Conservation (phyloP, 92 coral and sea anemone species). For the Pocillopora meandrina region DNA sequence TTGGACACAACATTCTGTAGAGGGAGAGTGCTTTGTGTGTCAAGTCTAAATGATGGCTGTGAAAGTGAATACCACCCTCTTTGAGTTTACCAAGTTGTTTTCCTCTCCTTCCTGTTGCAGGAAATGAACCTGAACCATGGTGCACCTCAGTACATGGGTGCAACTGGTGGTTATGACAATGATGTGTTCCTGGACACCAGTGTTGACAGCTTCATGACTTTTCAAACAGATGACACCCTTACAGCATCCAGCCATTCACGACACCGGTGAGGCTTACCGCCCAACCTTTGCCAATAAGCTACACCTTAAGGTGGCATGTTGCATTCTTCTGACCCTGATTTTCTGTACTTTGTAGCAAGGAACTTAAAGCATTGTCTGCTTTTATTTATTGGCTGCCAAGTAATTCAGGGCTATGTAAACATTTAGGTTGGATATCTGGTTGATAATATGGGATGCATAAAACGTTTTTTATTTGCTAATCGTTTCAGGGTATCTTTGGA, state of each 20-base stretch:
- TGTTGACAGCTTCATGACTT: constrained; percentile 76
- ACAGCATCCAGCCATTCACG: constrained; percentile 63
- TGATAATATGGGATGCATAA: too few species aligned
- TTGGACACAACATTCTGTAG: too few species aligned
- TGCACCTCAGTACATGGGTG: constrained; percentile 55
- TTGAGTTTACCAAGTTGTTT: neutral
- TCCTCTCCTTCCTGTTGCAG: constrained; percentile 4
- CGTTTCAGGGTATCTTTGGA: constrained; percentile 16
- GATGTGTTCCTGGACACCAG: constrained; percentile 84
- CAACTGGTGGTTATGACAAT: constrained; percentile 84
- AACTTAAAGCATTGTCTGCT: too few species aligned
- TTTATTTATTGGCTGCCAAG: too few species aligned
- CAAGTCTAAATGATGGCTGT: neutral
- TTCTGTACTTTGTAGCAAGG: too few species aligned
- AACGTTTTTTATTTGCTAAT: constrained; percentile 17
- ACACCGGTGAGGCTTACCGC: constrained; percentile 50
- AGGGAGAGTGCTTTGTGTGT: neutral
- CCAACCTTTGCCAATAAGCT: too few species aligned
- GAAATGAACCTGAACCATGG: constrained; percentile 49
- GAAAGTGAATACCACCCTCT: neutral
- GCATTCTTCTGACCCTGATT: too few species aligned
- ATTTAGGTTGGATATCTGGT: too few species aligned
- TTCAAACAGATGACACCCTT: constrained; percentile 66
- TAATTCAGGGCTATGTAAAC: too few species aligned
- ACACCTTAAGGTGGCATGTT: too few species aligned